phyloP scores from a whole-genome alignment of 2,888 invertebrate genomes.

The Phorcus lineatus region DNA sequence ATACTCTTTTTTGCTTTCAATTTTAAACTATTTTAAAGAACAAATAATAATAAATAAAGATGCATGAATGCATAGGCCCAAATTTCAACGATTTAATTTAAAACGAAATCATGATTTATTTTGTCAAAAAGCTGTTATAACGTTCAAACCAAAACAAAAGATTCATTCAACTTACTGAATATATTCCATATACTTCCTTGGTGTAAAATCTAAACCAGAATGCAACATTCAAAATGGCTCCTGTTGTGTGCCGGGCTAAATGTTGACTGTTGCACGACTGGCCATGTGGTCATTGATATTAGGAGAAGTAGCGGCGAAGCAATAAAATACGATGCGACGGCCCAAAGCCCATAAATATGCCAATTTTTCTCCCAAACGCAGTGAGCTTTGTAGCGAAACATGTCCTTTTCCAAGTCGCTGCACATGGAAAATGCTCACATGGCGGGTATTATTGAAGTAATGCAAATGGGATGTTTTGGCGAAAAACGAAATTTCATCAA shows the following conservation, averaged over 20 bases:
- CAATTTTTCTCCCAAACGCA: conserved; percentile 12
- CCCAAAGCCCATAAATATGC: background rate
- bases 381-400: conserved; percentile 5
- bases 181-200: background rate
- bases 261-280: background rate
- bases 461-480: background rate
- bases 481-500: background rate
- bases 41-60: no score
- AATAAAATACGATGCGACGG: background rate
- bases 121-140: background rate
- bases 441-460: background rate
- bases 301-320: background rate
- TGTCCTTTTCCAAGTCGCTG: conserved; percentile 9
- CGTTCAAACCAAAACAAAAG: background rate
- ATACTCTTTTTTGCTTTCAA: no score
- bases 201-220: background rate
- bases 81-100: no score
- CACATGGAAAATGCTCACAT: background rate
- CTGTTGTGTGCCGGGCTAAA: background rate
- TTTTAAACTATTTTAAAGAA: no score
- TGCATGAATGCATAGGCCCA: no score
- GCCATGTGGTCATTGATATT: conserved; percentile 1
- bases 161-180: background rate
- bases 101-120: no score
- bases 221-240: conserved; percentile 13